Percentiles rank a stretch among this genome's conserved stretches.
These are phyloP conservation scores for Choreutis nemorana DNA, from an alignment of 2,888 invertebrate species.

Conservation along the genomic window DNA sequence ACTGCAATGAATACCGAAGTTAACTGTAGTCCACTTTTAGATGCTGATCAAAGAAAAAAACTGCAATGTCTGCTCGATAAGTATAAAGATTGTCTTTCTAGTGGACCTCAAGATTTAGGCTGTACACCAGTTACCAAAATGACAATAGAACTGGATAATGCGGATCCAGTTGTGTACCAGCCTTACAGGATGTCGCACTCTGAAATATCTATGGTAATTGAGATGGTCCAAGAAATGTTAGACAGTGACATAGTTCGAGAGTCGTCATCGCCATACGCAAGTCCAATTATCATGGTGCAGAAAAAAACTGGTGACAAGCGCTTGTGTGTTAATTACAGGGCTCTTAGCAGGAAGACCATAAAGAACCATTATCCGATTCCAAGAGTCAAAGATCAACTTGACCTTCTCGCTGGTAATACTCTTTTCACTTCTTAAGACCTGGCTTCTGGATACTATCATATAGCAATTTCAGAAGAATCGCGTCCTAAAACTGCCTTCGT, in stretches of 20 bases:
- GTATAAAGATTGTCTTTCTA: constrained; percentile 8
- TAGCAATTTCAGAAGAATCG: constrained; percentile 14
- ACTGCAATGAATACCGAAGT: too few species aligned
- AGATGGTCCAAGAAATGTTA: constrained; percentile 11
- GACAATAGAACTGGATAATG: constrained; percentile 9
- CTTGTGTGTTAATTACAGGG: constrained; percentile 12
- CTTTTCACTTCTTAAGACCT: constrained; percentile 17
- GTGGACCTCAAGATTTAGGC: constrained; percentile 8
- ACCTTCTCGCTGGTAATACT: constrained; percentile 14
- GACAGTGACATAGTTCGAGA: constrained; percentile 10
- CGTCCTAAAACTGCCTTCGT: constrained; percentile 21
- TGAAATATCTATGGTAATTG: constrained; percentile 8
- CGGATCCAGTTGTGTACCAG: constrained; percentile 10
- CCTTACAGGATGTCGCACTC: constrained; percentile 9
- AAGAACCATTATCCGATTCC: constrained; percentile 16
- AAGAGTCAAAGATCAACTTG: constrained; percentile 20
- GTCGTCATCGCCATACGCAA: constrained; percentile 10
- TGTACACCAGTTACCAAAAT: constrained; percentile 8
- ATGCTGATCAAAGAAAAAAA: constrained; percentile 1
- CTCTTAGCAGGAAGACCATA: constrained; percentile 11
- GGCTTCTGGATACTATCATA: constrained; percentile 19
- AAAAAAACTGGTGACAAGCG: constrained; percentile 10
- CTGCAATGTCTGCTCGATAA: constrained; percentile 2
- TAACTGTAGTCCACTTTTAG: too few species aligned
- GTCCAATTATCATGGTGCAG: constrained; percentile 11